Evolutionary conservation across 1,140 invertebrate genomes (phyloP).

Genomic region (Subanguina moxae): DNA sequence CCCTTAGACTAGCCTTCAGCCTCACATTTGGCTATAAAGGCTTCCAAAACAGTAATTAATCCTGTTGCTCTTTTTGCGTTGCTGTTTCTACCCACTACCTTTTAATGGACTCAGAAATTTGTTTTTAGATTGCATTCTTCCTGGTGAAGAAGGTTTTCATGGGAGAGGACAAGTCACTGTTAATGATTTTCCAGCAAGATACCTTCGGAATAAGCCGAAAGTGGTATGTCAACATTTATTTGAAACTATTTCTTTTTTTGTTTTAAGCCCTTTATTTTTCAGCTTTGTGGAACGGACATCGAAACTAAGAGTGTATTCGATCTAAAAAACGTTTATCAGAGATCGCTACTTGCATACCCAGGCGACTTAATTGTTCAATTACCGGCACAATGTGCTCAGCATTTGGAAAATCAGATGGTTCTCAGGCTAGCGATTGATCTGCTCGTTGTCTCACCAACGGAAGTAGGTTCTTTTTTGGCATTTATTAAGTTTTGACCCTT

Average conservation of each 20-base stretch:
- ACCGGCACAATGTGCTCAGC: constrained; percentile 16
- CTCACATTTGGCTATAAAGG: background rate
- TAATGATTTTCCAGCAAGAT: constrained; percentile 26
- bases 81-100: background rate
- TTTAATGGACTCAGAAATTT: background rate
- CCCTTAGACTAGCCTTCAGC: too few species aligned
- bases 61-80: too few species aligned
- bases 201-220: constrained; percentile 23
- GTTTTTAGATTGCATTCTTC: constrained; percentile 34
- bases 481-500: too few species aligned
- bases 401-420: constrained; percentile 23
- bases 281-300: background rate
- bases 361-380: constrained; percentile 38
- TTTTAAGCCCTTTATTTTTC: constrained; percentile 17
- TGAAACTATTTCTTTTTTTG: background rate
- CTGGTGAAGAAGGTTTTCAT: constrained; percentile 35
- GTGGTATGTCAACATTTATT: constrained; percentile 8
- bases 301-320: constrained; percentile 15
- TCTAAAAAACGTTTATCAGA: constrained; percentile 25
- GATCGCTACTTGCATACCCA: constrained; percentile 9
- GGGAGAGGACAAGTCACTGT: constrained; percentile 30
- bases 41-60: too few species aligned
- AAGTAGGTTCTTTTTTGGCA: constrained; percentile 14
- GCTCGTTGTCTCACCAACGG: constrained; percentile 23
- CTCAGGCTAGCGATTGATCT: constrained; percentile 27